Evolutionary conservation across 2,113 vertebrate species (phyloP).

Genomic region (Rattus rattus): DNA sequence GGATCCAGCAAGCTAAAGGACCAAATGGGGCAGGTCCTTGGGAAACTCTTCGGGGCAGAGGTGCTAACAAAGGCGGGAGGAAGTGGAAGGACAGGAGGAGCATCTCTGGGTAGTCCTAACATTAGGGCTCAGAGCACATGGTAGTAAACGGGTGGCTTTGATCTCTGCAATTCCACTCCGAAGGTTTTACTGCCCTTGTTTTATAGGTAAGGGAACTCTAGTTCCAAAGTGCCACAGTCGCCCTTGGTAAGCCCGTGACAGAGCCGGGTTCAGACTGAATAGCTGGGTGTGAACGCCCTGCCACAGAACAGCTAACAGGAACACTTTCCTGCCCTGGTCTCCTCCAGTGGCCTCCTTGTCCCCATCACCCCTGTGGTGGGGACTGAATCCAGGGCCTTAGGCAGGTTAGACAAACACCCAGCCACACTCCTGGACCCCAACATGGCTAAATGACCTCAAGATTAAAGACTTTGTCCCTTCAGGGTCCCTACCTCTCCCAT

Average conservation of each 20-base stretch:
- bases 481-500: too few relatives aligned
- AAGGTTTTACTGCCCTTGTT: constrained; percentile 55
- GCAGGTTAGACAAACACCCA: background rate
- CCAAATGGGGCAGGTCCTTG: background rate
- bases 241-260: background rate
- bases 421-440: too few relatives aligned
- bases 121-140: background rate
- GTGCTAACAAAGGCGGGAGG: background rate
- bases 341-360: background rate
- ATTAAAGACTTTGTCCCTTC: background rate
- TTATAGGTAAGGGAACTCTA: constrained; percentile 33
- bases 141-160: background rate
- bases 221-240: constrained; percentile 57
- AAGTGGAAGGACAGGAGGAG: background rate
- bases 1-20: background rate
- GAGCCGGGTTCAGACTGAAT: background rate
- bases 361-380: background rate
- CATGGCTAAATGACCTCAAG: background rate
- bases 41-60: background rate
- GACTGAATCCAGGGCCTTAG: background rate
- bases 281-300: background rate
- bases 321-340: background rate
- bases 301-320: background rate
- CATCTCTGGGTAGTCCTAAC: too few relatives aligned
- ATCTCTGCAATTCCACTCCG: background rate